Base-by-base conservation (phyloP, 1,140 invertebrate species). In the Papilio polytes region DNA sequence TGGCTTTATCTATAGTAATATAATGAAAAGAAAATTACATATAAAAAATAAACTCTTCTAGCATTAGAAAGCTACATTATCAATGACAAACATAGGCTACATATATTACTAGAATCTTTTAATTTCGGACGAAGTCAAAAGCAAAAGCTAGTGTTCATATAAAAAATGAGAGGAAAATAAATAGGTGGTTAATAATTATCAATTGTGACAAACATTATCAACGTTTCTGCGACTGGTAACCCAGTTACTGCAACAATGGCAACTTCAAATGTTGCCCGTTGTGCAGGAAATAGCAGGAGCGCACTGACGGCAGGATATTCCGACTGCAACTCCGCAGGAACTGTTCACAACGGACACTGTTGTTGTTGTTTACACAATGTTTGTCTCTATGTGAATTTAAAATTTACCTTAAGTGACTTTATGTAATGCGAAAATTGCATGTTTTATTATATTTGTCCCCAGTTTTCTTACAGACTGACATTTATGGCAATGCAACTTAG, bases 291-390 rank as follows among this genome's bases (percentile, higher is more conserved):
- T 74, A 72, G 78, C 87, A 90, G 91, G 88, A 92, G 87, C 82
- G 84, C 80, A 22, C 81, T 26, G 63, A 85, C 84, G 86, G 84
- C 87, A 92, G 88, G 89, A 92, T 90, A 86, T 81, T 82, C 84
- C 78, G 80, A 82, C 79, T 59, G 84, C 85, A 20, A 81, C 86
- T 89, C 82, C 80, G 80, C 81, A 82, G 84, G 79, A 90, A 88
- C 85, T 87, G 83, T 85, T 80, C 80, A 81, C 84, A 85, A 85
- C 83, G 59, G 78, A 80, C 84, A 83, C 82, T 74, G 70, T 31
- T 78, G 80, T 85, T 83, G 80, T 80, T 80, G 78, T 48, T 63
- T 22, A 15, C 76, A 84, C 80, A 80, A 63, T 81, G 78, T 85
- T 83, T 78, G 51, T 53, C 74, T 36, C 48, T 66, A 73, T 66